These are phyloP conservation scores for Pachliopta kotzebuea DNA, from an alignment of 2,888 invertebrate species.

Conservation along the genomic window DNA sequence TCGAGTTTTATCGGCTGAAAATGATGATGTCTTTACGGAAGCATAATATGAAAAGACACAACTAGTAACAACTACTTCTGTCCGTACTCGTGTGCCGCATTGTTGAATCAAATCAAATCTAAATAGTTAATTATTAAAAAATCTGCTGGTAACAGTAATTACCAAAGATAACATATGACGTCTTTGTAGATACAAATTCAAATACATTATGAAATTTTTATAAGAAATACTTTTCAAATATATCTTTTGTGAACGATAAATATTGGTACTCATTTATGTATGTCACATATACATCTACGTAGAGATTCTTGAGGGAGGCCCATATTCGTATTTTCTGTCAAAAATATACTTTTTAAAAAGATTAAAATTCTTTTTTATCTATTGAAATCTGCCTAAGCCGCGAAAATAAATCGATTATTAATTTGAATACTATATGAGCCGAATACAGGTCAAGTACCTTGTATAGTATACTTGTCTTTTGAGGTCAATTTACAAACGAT, in stretches of 20 bases:
- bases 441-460: slow-evolving; percentile 16
- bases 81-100: background rate
- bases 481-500: background rate
- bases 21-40: too few species aligned
- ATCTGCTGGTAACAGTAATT: background rate
- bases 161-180: too few species aligned
- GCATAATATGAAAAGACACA: background rate
- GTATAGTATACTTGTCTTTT: background rate
- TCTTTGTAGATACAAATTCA: too few species aligned
- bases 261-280: too few species aligned
- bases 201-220: too few species aligned
- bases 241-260: too few species aligned
- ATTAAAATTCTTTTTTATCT: background rate
- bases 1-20: too few species aligned
- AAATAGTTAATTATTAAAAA: background rate
- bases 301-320: too few species aligned
- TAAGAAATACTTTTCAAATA: too few species aligned
- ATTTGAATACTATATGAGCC: slow-evolving; percentile 8
- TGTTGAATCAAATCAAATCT: background rate
- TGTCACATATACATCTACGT: too few species aligned
- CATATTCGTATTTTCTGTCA: too few species aligned
- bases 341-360: background rate
- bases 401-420: slow-evolving; percentile 8
- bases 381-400: background rate
- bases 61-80: background rate